A percentile compares a stretch with the other conserved stretches of the same genome.
phyloP scores from a whole-genome alignment of 2,888 invertebrate genomes.

The Hypomecis punctinalis region DNA sequence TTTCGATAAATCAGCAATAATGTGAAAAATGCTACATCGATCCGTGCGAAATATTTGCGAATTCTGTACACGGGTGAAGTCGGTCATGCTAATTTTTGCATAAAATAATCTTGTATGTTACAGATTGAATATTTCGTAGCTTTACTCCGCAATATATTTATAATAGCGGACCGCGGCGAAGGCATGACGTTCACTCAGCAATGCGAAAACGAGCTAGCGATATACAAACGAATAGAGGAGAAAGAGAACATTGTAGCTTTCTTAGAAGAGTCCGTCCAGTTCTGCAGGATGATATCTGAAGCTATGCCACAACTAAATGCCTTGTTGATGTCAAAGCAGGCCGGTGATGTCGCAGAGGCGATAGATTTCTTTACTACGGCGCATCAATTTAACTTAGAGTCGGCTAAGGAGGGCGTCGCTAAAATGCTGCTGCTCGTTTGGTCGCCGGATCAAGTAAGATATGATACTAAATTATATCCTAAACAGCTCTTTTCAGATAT shows the following conservation, averaged over 20 bases:
- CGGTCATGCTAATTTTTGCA: too few species aligned
- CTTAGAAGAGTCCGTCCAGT: constrained; percentile 87
- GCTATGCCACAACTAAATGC: constrained; percentile 87
- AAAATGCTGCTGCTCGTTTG: constrained; percentile 92
- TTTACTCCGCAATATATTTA: constrained; percentile 72
- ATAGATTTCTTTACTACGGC: constrained; percentile 95
- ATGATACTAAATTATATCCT: background rate
- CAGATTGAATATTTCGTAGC: constrained; percentile 79
- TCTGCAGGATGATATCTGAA: constrained; percentile 75
- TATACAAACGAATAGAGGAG: constrained; percentile 83
- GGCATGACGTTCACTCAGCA: constrained; percentile 67
- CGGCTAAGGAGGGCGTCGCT: constrained; percentile 88
- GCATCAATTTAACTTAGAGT: constrained; percentile 90
- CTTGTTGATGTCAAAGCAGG: constrained; percentile 89
- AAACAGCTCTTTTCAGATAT: too few species aligned
- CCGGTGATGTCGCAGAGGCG: constrained; percentile 94
- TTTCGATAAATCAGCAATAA: too few species aligned
- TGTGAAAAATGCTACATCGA: too few species aligned
- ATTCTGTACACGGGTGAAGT: too few species aligned
- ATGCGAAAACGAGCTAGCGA: constrained; percentile 74
- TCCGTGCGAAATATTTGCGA: too few species aligned
- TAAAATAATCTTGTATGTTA: constrained; percentile 37
- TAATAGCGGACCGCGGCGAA: constrained; percentile 68
- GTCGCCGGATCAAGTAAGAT: constrained; percentile 89
- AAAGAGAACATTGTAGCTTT: constrained; percentile 89